These are phyloP conservation scores for Platorchestia sp. DNA, from an alignment of 1,140 invertebrate genomes.

Conservation along the genomic window DNA sequence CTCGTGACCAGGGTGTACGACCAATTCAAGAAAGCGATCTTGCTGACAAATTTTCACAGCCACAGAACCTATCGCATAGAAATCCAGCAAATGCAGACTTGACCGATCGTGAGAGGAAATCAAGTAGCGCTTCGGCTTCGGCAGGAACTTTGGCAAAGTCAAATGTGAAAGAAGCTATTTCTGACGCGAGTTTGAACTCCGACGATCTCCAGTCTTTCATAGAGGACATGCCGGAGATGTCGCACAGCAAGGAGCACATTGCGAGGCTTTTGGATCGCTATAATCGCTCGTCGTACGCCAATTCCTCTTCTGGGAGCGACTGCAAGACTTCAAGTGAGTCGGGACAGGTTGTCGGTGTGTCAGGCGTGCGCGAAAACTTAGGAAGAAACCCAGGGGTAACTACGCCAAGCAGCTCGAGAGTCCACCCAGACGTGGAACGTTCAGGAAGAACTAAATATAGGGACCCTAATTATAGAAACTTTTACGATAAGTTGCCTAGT, in stretches of 20 bases:
- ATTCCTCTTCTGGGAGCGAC: not conserved
- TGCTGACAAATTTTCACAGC: not conserved
- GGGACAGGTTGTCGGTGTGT: not conserved
- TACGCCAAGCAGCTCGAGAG: not conserved
- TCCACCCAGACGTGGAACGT: not conserved
- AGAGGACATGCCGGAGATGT: not conserved
- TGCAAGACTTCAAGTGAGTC: not conserved
- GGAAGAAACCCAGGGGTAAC: not conserved
- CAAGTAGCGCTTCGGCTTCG: not conserved
- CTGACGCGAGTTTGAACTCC: not conserved
- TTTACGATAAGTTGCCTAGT: not conserved
- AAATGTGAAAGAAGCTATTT: not conserved
- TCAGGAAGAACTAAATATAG: not conserved
- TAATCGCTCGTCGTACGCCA: not conserved
- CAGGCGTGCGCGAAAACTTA: not conserved
- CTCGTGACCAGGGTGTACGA: not conserved
- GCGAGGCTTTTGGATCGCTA: not conserved
- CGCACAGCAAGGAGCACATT: conserved; percentile 3
- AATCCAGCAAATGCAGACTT: not conserved
- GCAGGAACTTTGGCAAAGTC: not conserved
- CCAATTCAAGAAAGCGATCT: not conserved
- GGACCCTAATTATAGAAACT: not conserved
- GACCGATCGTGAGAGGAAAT: not conserved
- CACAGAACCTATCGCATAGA: not conserved
- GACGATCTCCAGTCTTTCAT: not conserved